phyloP scores from a whole-genome alignment of 2,113 vertebrate genomes.

The human region GRCh38 chr5:154772001-154772500 shows the following conservation, averaged over 20 bases:
- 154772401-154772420: not conserved
- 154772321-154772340: not conserved
- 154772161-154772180: not conserved
- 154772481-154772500: not conserved
- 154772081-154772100: no score
- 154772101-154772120: not conserved
- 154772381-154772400: not conserved
- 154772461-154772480: not conserved
- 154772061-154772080: not conserved
- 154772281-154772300: not conserved
- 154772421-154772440: not conserved
- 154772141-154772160: not conserved
- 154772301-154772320: not conserved
- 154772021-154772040: constrained; percentile 30
- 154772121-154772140: not conserved
- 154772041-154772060: not conserved
- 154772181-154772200: not conserved
- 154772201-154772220: constrained; percentile 3
- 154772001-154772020: constrained; percentile 19
- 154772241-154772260: constrained; percentile 3
- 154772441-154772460: not conserved
- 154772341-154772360: not conserved
- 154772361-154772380: not conserved
- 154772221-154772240: not conserved
- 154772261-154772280: not conserved